Conservation (phyloP, 2,113 vertebrate genomes). For the Myocastor coypus region DNA sequence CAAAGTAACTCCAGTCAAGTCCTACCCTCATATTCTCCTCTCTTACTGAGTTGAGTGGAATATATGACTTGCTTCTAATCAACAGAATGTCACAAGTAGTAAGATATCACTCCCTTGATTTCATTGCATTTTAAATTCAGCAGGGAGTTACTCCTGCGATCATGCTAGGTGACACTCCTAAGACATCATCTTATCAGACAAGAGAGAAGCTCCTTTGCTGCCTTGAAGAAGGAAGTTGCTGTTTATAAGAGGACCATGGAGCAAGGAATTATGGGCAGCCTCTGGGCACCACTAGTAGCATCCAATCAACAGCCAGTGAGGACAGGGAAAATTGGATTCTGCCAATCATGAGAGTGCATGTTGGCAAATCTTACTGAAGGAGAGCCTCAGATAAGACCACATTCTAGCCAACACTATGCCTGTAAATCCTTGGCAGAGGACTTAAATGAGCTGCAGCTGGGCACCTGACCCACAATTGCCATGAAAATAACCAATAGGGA, state of each 20-base stretch:
- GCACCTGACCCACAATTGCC: not conserved
- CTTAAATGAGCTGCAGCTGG: not conserved
- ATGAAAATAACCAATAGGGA: not conserved
- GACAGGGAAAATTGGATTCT: not conserved
- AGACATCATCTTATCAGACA: not conserved
- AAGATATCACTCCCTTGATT: not conserved
- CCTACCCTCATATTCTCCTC: not conserved
- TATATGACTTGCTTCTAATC: constrained; percentile 18
- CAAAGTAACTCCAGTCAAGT: not conserved
- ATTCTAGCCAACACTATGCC: not conserved
- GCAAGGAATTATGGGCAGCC: not conserved
- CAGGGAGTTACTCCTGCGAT: not conserved
- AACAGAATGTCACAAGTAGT: not conserved
- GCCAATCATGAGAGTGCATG: not conserved
- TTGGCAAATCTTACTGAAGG: not conserved
- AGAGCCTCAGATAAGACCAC: not conserved
- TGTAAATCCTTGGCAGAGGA: not conserved
- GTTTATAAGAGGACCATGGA: not conserved
- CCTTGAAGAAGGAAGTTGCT: not conserved
- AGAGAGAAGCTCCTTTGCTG: not conserved
- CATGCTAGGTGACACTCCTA: not conserved
- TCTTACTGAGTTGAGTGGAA: constrained; percentile 5
- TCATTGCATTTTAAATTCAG: not conserved
- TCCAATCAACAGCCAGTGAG: not conserved
- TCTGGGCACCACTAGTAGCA: not conserved